Evolutionary conservation across 2,797 vertebrate genomes (phyloP).

Genomic region (Sylvia borin): DNA sequence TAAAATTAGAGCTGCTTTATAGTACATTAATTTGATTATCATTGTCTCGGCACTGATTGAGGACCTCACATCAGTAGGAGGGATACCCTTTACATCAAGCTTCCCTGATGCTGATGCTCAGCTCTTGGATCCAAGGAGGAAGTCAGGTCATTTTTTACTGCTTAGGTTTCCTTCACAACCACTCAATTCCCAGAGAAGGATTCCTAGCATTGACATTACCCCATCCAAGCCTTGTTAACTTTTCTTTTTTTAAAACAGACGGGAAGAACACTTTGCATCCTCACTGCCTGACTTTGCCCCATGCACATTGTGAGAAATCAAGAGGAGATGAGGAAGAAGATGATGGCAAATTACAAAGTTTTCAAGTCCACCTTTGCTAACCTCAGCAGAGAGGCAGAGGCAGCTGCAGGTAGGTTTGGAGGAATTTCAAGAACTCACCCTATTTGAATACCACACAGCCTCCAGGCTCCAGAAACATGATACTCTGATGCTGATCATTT

Average conservation of each 20-base stretch:
- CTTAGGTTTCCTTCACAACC: slow-evolving; percentile 51
- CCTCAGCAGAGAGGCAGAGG: slow-evolving; percentile 50
- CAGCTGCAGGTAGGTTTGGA: slow-evolving; percentile 80
- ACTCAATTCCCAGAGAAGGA: slow-evolving; percentile 35
- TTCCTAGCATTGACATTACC: slow-evolving; percentile 60
- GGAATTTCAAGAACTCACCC: slow-evolving; percentile 76
- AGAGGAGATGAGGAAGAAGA: neutral
- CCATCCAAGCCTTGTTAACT: slow-evolving; percentile 59
- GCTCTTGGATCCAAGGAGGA: slow-evolving; percentile 29
- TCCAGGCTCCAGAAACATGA: slow-evolving; percentile 80
- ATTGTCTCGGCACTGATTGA: slow-evolving; percentile 80
- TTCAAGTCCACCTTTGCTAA: neutral
- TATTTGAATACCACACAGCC: slow-evolving; percentile 79
- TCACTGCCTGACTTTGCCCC: neutral
- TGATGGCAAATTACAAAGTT: neutral
- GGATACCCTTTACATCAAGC: slow-evolving; percentile 15
- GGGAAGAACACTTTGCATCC: neutral
- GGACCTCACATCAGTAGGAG: slow-evolving; percentile 74
- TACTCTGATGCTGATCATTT: slow-evolving; percentile 78
- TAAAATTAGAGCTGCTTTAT: slow-evolving; percentile 80
- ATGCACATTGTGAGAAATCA: neutral
- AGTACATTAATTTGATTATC: slow-evolving; percentile 72
- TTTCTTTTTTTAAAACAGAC: neutral
- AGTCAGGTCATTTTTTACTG: neutral
- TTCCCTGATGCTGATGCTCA: slow-evolving; percentile 41